Conservation (phyloP, 2,888 invertebrate species). For the Campaea margaritaria region DNA sequence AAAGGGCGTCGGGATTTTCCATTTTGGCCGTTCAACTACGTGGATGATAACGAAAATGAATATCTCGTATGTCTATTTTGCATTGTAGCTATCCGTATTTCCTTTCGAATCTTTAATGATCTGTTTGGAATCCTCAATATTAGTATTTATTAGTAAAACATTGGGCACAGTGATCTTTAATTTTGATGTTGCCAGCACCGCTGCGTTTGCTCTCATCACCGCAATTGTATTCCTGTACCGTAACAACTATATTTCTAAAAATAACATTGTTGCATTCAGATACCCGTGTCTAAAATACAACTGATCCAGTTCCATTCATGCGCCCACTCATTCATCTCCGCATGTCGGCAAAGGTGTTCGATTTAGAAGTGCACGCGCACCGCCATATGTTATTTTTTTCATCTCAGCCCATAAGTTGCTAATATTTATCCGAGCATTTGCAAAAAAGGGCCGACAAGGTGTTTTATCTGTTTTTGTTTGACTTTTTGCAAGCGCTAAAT, state of each 20-base stretch:
- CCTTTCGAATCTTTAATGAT: too few relatives aligned
- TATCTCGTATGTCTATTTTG: too few relatives aligned
- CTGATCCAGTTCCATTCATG: conserved; percentile 32
- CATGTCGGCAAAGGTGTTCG: conserved; percentile 76
- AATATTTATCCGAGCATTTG: conserved; percentile 56
- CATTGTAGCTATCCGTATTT: too few relatives aligned
- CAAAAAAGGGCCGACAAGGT: conserved; percentile 55
- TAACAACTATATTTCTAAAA: too few relatives aligned
- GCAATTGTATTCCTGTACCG: too few relatives aligned
- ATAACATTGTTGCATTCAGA: neutral
- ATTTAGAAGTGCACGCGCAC: conserved; percentile 64
- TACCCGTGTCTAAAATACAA: conserved; percentile 12
- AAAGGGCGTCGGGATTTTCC: neutral
- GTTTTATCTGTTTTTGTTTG: conserved; percentile 47
- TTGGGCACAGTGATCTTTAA: too few relatives aligned
- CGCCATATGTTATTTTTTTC: conserved; percentile 57
- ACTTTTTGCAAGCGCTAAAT: conserved; percentile 30
- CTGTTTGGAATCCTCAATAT: too few relatives aligned
- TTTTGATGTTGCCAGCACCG: too few relatives aligned
- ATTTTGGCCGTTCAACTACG: neutral
- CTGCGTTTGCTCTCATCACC: too few relatives aligned
- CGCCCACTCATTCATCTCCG: conserved; percentile 52
- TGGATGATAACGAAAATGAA: too few relatives aligned
- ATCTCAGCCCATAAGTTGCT: conserved; percentile 43
- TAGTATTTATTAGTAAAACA: too few relatives aligned